phyloP scores from a whole-genome alignment of 2,797 vertebrate genomes.

The Arctocebus calabarensis region DNA sequence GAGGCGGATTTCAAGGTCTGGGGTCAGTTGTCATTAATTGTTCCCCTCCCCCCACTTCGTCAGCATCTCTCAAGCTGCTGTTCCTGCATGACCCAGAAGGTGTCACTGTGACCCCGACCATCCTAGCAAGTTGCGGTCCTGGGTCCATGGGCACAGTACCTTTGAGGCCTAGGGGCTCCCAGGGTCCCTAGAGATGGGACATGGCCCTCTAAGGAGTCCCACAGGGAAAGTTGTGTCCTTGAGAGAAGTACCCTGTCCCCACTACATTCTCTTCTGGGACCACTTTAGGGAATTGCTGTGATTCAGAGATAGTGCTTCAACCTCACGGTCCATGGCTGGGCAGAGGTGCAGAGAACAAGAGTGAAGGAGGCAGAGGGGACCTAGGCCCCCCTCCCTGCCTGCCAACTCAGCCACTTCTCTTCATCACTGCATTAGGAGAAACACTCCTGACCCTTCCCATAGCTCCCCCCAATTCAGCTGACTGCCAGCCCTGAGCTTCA shows the following conservation, averaged over 20 bases:
- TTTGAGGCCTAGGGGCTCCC: neutral
- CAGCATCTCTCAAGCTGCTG: neutral
- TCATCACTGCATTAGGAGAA: neutral
- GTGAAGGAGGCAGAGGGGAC: neutral
- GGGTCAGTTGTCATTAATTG: neutral
- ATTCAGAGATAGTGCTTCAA: neutral
- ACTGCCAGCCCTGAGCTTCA: neutral
- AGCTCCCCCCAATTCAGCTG: neutral
- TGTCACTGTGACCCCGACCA: conserved; percentile 78
- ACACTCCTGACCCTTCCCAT: neutral
- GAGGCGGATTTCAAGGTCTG: neutral
- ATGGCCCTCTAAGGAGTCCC: neutral
- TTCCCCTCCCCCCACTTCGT: too few species aligned
- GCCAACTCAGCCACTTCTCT: neutral
- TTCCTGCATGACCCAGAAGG: conserved; percentile 67
- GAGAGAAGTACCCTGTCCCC: neutral
- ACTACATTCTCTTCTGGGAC: neutral
- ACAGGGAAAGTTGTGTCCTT: neutral
- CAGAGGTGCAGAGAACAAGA: neutral
- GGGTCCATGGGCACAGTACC: neutral
- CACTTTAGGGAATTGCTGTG: neutral
- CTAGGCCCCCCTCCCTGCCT: neutral
- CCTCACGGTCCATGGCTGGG: neutral
- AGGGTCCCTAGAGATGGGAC: neutral
- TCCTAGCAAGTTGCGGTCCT: neutral